phyloP scores from a whole-genome alignment of 2,113 vertebrate genomes.

The Sceloporus tristichus region DNA sequence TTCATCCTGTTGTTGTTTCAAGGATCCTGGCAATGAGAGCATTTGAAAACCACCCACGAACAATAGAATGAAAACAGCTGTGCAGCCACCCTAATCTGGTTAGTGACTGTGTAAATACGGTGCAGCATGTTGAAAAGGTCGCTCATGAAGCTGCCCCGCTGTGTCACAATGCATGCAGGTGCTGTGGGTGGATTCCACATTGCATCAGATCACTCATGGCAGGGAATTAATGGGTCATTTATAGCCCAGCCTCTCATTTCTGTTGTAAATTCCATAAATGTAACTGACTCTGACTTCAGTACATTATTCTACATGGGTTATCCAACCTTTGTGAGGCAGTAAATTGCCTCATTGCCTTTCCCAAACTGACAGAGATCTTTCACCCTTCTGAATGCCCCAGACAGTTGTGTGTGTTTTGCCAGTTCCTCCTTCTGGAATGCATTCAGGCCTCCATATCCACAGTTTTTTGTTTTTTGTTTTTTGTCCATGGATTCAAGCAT shows the following conservation, averaged over 20 bases:
- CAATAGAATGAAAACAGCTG: constrained; percentile 71
- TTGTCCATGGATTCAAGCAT: too few species aligned
- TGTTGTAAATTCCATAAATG: constrained; percentile 60
- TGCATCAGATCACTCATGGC: constrained; percentile 49
- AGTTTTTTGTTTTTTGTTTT: too few species aligned
- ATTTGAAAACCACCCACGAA: constrained; percentile 61
- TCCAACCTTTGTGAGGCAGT: constrained; percentile 31
- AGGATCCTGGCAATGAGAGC: constrained; percentile 65
- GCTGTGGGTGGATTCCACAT: constrained; percentile 52
- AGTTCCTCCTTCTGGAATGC: too few species aligned
- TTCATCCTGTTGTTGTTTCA: constrained; percentile 78
- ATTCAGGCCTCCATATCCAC: too few species aligned
- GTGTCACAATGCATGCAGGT: constrained; percentile 56
- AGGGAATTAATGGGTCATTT: constrained; percentile 52
- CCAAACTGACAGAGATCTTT: constrained; percentile 21
- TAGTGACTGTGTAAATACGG: constrained; percentile 49
- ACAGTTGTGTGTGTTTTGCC: background rate
- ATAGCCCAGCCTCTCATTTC: constrained; percentile 33
- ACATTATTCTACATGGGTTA: constrained; percentile 28
- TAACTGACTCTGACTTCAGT: constrained; percentile 31
- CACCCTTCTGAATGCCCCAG: constrained; percentile 46
- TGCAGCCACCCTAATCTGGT: constrained; percentile 27
- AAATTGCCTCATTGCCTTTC: constrained; percentile 37
- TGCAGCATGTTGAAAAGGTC: constrained; percentile 53
- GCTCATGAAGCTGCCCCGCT: constrained; percentile 55